Evolutionary conservation across 2,113 vertebrate genomes (phyloP), one percentile per base, ranked within the genome.

Genomic region (Alethe diademata): DNA sequence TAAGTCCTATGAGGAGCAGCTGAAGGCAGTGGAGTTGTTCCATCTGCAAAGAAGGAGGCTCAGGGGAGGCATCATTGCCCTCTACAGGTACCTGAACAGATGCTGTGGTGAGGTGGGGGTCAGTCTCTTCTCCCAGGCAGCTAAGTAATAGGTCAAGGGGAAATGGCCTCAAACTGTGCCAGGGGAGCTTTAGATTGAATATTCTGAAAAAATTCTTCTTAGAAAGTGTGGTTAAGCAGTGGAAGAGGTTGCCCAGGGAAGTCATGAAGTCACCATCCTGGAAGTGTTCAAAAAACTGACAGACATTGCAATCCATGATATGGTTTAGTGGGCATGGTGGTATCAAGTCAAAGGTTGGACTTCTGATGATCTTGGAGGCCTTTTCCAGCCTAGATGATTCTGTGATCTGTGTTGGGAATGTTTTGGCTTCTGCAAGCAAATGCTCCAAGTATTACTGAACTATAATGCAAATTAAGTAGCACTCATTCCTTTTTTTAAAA

Each of bases 81-180:
- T 48, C 24, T 75, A 31, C 19, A 74, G 5, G 7, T n/a, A 3
- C n/a, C 29, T 54, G n/a, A 47, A 22, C 19, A 19, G n/a, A 67
- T 0, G 1, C 10, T n/a, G 24, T 54, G n/a, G 4, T 6, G 5
- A 35, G 17, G 11, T 19, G 19, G 20, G 24, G 13, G 3, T 35
- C 13, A 33, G 23, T 14, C 19, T 60, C 33, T 81, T 74, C 53
- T 81, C 38, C n/a, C 53, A 53, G 40, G 24, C 11, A 53, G 24
- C 28, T 53, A 25, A 53, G 13, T 22, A 19, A 40, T 25, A 53
- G 53, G 28, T 40, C 13, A n/a, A n/a, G 11, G 38, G 23, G 19
- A 66, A 58, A 45, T 29, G 8, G 7, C 29, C 33, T 67, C 17
- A 67, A 5, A 58, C n/a, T 53, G 19, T 53, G 24, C 38, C n/a